These are phyloP conservation scores for Melanaphis sacchari DNA, from an alignment of 1,140 invertebrate species.

Conservation along the genomic window DNA sequence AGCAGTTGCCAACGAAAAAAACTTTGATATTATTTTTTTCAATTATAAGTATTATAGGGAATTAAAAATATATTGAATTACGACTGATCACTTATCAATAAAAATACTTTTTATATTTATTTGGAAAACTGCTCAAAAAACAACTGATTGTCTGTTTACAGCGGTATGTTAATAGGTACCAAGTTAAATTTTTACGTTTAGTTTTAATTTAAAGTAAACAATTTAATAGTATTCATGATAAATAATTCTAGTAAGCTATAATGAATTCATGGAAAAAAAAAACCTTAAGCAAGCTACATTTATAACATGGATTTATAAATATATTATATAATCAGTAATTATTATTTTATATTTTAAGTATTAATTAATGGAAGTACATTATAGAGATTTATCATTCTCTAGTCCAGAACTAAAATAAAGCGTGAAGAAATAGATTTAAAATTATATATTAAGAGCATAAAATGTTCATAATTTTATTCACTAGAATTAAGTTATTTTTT, in stretches of 20 bases:
- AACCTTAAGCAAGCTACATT: neutral
- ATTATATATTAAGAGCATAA: neutral
- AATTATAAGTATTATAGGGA: neutral
- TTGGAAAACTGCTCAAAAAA: neutral
- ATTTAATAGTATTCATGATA: neutral
- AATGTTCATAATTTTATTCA: neutral
- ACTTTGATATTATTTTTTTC: slow-evolving; percentile 23
- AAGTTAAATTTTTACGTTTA: neutral
- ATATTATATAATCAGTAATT: neutral
- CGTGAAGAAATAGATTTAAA: neutral
- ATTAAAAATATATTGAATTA: slow-evolving; percentile 36
- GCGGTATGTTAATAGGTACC: too few relatives aligned
- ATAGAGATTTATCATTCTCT: too few relatives aligned
- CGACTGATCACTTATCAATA: neutral
- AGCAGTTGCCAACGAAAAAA: neutral
- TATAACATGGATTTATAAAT: neutral
- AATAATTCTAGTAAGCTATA: neutral
- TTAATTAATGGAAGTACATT: neutral
- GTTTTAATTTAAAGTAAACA: neutral
- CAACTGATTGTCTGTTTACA: neutral
- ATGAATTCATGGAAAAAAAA: neutral
- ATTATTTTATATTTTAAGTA: neutral
- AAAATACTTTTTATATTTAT: slow-evolving; percentile 4
- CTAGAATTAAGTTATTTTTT: neutral
- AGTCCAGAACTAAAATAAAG: neutral